Percentiles rank a stretch among this genome's conserved stretches.
phyloP scores from a whole-genome alignment of 23 tunicate genomes.

The Corella eumyota region DNA sequence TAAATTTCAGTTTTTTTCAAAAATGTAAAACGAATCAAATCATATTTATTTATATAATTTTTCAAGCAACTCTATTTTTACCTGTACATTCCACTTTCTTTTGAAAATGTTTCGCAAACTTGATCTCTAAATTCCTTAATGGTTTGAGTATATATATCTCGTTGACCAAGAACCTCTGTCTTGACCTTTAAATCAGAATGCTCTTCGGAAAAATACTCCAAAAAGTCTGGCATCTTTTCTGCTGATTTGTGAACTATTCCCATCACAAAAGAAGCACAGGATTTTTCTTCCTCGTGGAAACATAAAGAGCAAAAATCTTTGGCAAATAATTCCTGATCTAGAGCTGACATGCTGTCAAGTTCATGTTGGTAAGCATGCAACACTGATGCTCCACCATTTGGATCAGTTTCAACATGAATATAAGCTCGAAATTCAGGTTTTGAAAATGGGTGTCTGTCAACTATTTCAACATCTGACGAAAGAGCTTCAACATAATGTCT shows the following conservation, averaged over 20 bases:
- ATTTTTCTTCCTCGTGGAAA: constrained; percentile 34
- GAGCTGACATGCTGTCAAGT: constrained; percentile 30
- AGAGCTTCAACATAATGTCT: constrained; percentile 34
- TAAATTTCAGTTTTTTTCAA: too few species aligned
- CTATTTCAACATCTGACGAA: constrained; percentile 58
- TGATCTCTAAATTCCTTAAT: constrained; percentile 57
- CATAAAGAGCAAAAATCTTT: constrained; percentile 69
- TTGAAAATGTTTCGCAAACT: constrained; percentile 56
- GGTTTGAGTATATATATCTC: constrained; percentile 54
- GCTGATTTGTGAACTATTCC: constrained; percentile 85
- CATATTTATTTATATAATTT: not conserved
- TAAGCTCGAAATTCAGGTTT: constrained; percentile 43
- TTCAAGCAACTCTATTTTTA: not conserved
- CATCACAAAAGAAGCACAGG: constrained; percentile 77
- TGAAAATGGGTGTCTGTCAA: constrained; percentile 46
- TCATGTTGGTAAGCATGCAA: constrained; percentile 85
- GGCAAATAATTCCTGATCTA: constrained; percentile 55
- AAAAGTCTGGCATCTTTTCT: constrained; percentile 53
- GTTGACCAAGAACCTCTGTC: constrained; percentile 76
- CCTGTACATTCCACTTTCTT: constrained; percentile 90
- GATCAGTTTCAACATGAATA: constrained; percentile 84
- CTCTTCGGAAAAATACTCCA: constrained; percentile 76
- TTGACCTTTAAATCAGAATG: constrained; percentile 72
- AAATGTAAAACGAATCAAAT: too few species aligned
- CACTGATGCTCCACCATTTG: constrained; percentile 83